Conservation (phyloP, 2,888 invertebrate genomes). For the Idaea aversata region DNA sequence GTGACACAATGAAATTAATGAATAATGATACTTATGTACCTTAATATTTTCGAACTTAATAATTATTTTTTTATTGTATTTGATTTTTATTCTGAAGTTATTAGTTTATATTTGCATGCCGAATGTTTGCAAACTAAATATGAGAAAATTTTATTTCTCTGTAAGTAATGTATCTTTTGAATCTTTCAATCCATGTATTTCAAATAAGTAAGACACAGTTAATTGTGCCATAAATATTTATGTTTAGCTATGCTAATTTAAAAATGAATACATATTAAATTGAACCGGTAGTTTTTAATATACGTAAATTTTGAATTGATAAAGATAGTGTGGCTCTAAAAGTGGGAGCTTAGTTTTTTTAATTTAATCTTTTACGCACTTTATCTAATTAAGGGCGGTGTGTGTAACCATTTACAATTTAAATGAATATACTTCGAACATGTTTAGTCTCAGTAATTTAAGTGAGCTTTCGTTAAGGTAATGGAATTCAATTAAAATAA, state of each 20-base stretch:
- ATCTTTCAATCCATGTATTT: slow-evolving; percentile 2
- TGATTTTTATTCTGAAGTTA: no score
- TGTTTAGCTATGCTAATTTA: slow-evolving; percentile 2
- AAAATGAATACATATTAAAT: not conserved
- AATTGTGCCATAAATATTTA: not conserved
- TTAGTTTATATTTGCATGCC: no score
- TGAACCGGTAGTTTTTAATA: not conserved
- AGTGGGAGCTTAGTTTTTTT: not conserved
- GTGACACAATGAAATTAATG: no score
- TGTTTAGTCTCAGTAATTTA: slow-evolving; percentile 62
- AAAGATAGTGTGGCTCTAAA: not conserved
- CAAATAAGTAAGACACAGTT: not conserved
- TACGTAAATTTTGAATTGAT: not conserved
- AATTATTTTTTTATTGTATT: no score
- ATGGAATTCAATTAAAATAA: slow-evolving; percentile 71
- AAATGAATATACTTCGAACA: slow-evolving; percentile 26
- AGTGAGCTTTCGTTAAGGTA: slow-evolving; percentile 65
- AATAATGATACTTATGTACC: no score
- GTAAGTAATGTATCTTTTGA: not conserved
- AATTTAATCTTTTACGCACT: not conserved
- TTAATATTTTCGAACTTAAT: no score
- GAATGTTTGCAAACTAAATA: no score
- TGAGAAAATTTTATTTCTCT: not conserved
- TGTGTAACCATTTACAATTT: slow-evolving; percentile 24
- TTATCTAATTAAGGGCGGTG: not conserved